Evolutionary conservation across 2,113 vertebrate species (phyloP), one percentile per base, ranked within the genome.

Genomic region (Conger conger): DNA sequence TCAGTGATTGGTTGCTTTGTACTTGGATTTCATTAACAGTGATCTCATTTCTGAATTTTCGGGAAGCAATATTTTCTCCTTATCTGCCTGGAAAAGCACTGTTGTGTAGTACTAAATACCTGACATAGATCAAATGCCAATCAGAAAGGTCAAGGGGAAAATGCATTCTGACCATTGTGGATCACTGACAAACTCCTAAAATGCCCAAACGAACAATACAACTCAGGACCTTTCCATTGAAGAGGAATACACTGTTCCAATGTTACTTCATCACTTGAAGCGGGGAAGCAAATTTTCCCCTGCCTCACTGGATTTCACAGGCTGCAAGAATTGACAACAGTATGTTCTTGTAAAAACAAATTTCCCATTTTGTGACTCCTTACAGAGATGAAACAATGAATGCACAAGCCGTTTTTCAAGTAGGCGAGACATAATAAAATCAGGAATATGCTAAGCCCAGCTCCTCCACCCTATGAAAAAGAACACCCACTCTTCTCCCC

Each of bases 1-100:
- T 73, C 68, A 73, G n/a, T 27, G 57, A 63, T 63, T 63, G 57
- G 57, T 30, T 73, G n/a, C 68, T 73, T 73, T 73, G 68, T n/a
- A 30, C n/a, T 33, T 27, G 11, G 68, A 11, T 73, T 6, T 33
- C 68, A 73, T 73, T 33, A 33, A 73, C 27, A 30, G 20, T 73
- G 68, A 73, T 73, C 68, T 73, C 68, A 73, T 33, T 33, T 3
- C 68, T 73, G 9, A 8, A 33, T 30, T 73, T 30, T 33, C 27
- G n/a, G 11, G n/a, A 73, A 9, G 13, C 1, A 2, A 33, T 33
- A 8, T 73, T 73, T 33, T 30, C 68, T 33, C 68, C n/a, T 27
- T 63, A 63, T 63, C 57, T 63, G 57, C 57, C 20, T 63, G 57
- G 11, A 73, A 33, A 33, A 30, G 13, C 68, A 30, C 2, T 73